Evolutionary conservation across 2,888 invertebrate genomes (phyloP), one percentile per base, ranked within the genome.

Genomic region (Julus scanicus): DNA sequence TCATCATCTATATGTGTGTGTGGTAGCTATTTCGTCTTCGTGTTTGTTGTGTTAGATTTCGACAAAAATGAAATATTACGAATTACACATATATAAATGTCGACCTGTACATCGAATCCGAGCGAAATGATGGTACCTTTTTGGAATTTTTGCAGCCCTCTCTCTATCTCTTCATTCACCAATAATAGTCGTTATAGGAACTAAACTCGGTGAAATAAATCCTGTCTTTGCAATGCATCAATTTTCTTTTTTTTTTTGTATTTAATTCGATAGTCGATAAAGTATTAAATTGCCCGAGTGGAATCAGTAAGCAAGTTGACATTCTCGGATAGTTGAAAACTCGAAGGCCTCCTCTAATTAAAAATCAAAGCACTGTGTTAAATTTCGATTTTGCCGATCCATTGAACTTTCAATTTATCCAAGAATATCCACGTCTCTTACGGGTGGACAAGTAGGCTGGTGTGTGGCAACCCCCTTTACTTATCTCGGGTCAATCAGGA

Each of bases 321-420:
- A 80, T 80, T 80, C 80, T 85, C n/a, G 85, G 85, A 48, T 40
- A 17, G 5, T 85, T 8, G 48, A 13, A n/a, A 85, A 85, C 49
- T 48, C 49, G 48, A 85, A 49, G 49, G 48, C 85, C 85, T 85
- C 44, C 20, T 29, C 29, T 29, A 48, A 48, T 20, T 85, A 29
- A 15, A 85, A 85, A 49, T 13, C 44, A 11, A 85, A 44, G 85
- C 85, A 85, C 85, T 49, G 85, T 85, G 29, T 29, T 29, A 44
- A 29, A 44, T n/a, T 85, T 40, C 37, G 71, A 40, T 85, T 85
- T 85, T 85, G 85, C 85, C 85, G 85, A 29, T 85, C 85, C 85
- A 44, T 49, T 85, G 85, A 85, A 85, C 44, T 29, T 80, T 37
- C 80, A 15, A 80, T 80, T 44, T 37, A 37, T 39, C 80, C 80